Percentiles rank a stretch among this genome's conserved stretches.
Conservation (phyloP, 2,888 invertebrate species). For the Agrypnus murinus region DNA sequence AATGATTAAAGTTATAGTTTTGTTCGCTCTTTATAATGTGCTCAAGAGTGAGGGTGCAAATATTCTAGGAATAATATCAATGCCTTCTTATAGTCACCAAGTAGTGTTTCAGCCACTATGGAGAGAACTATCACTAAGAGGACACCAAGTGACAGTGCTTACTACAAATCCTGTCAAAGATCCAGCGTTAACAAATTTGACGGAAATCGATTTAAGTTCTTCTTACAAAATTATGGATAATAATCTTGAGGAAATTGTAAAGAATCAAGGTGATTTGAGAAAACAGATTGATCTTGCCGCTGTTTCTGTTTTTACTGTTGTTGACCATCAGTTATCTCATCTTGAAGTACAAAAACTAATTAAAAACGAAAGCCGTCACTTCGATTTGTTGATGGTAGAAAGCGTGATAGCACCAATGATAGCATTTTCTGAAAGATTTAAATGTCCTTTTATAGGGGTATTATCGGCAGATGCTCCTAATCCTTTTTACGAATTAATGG, state of each 20-base stretch:
- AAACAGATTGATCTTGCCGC: not conserved
- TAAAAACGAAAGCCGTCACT: slow-evolving; percentile 67
- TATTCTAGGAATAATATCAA: slow-evolving; percentile 69
- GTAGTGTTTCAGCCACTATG: slow-evolving; percentile 70
- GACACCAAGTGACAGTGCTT: slow-evolving; percentile 71
- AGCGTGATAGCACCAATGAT: slow-evolving; percentile 62
- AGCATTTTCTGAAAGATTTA: slow-evolving; percentile 63
- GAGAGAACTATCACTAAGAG: slow-evolving; percentile 69
- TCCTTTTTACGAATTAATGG: slow-evolving; percentile 61
- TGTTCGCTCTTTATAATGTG: no score
- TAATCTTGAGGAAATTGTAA: not conserved
- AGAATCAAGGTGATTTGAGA: not conserved
- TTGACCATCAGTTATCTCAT: slow-evolving; percentile 35
- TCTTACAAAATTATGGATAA: slow-evolving; percentile 65
- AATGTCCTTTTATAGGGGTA: slow-evolving; percentile 65
- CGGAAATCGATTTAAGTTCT: slow-evolving; percentile 67
- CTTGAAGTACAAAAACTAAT: slow-evolving; percentile 38
- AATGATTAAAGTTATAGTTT: no score
- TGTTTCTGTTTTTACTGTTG: not conserved
- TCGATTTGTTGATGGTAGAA: slow-evolving; percentile 75
- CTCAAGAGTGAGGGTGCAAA: slow-evolving; percentile 61
- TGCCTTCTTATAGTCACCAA: slow-evolving; percentile 72
- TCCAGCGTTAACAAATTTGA: slow-evolving; percentile 65
- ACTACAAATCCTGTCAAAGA: slow-evolving; percentile 70
- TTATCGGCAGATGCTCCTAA: slow-evolving; percentile 61